These are phyloP conservation scores for Aurelia sp. DNA, from an alignment of 30 jellyfish, hydroid and myxozoan genomes.

Conservation along the genomic window DNA sequence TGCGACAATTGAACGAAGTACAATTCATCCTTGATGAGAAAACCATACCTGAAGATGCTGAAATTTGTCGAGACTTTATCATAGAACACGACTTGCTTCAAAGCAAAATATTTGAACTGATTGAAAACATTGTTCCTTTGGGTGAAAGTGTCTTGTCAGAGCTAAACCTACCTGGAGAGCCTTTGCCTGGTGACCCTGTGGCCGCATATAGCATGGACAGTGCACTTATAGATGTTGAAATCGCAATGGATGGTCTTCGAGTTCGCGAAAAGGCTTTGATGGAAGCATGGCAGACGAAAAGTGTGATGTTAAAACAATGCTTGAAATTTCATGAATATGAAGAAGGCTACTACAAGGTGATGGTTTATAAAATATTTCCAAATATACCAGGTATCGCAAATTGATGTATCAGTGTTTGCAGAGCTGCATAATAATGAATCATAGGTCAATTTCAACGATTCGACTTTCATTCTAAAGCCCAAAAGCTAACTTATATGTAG, in stretches of 20 bases:
- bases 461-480: no score
- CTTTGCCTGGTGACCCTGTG: slow-evolving; percentile 79
- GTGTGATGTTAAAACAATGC: slow-evolving; percentile 52
- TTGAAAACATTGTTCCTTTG: slow-evolving; percentile 50
- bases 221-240: slow-evolving; percentile 63
- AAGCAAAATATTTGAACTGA: slow-evolving; percentile 40
- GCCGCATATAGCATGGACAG: slow-evolving; percentile 87
- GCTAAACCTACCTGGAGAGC: slow-evolving; percentile 71
- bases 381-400: no score
- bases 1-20: slow-evolving; percentile 58
- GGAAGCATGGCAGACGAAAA: slow-evolving; percentile 72
- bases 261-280: slow-evolving; percentile 59
- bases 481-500: no score
- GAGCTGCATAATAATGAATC: no score
- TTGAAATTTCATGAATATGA: slow-evolving; percentile 67
- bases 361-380: no score
- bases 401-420: no score
- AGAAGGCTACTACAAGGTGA: slow-evolving; percentile 73
- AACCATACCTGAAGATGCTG: slow-evolving; percentile 59
- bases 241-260: slow-evolving; percentile 68
- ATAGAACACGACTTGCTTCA: slow-evolving; percentile 69
- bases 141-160: slow-evolving; percentile 66
- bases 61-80: slow-evolving; percentile 56
- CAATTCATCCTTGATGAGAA: slow-evolving; percentile 59
- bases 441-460: no score